Percentiles rank a stretch among this genome's conserved stretches.
These are phyloP conservation scores for Thamnophis elegans DNA, from an alignment of 2,797 vertebrate species.

Conservation along the genomic window DNA sequence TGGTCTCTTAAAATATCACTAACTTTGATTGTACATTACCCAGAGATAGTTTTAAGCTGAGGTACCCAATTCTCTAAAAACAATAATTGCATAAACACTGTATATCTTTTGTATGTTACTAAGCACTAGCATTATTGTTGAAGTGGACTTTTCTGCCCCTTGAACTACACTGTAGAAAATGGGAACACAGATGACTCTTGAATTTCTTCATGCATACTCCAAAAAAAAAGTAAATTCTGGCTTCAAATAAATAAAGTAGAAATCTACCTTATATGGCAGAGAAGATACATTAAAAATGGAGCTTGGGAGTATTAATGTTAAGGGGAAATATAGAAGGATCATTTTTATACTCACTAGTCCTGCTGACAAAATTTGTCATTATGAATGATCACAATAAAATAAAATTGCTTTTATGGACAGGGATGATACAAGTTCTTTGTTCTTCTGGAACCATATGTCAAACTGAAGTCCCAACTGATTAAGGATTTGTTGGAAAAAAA, in stretches of 20 bases:
- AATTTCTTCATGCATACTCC: conserved; percentile 58
- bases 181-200: conserved; percentile 40
- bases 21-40: not conserved
- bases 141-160: not conserved
- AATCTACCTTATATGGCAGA: conserved; percentile 40
- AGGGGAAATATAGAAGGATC: conserved; percentile 47
- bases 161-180: conserved; percentile 27
- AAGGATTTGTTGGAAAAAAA: not conserved
- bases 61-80: not conserved
- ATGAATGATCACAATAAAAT: conserved; percentile 44
- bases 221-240: conserved; percentile 40
- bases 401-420: not conserved
- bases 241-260: conserved; percentile 68
- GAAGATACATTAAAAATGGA: conserved; percentile 57
- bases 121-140: not conserved
- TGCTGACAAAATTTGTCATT: conserved; percentile 40
- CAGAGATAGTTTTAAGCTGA: not conserved
- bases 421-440: not conserved
- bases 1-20: not conserved
- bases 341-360: conserved; percentile 39
- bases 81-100: not conserved
- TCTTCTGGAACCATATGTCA: not conserved
- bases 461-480: no score
- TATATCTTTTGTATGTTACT: not conserved
- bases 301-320: conserved; percentile 45